phyloP scores from a whole-genome alignment of 2,797 vertebrate species.

The Galaxias olidus region DNA sequence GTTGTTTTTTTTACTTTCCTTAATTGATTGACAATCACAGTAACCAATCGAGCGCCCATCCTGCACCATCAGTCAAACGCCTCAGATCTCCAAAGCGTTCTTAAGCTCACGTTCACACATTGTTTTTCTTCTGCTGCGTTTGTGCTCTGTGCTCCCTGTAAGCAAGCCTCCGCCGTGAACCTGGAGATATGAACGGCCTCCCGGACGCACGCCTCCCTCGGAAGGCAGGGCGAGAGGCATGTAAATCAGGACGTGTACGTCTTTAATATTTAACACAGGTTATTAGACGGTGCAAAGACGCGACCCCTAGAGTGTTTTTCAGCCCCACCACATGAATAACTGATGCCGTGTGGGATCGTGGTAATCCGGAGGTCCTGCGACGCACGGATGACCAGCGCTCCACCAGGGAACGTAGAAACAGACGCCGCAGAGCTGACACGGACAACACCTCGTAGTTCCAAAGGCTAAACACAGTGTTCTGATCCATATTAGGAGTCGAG shows the following conservation, averaged over 20 bases:
- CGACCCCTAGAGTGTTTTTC: conserved; percentile 76
- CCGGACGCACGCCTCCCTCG: conserved; percentile 58
- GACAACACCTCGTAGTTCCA: too few relatives aligned
- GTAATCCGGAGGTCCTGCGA: conserved; percentile 71
- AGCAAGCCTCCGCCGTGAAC: too few relatives aligned
- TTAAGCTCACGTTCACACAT: too few relatives aligned
- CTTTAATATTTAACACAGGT: conserved; percentile 86
- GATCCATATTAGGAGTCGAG: too few relatives aligned
- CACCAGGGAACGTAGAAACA: conserved; percentile 23
- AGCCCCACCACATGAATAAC: conserved; percentile 81
- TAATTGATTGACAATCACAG: conserved; percentile 38
- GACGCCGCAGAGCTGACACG: too few relatives aligned
- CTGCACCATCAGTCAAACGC: too few relatives aligned
- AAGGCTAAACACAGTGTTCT: too few relatives aligned
- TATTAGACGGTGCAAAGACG: conserved; percentile 82
- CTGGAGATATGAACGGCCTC: background rate
- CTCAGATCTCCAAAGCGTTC: too few relatives aligned
- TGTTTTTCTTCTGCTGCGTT: too few relatives aligned
- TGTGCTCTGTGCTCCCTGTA: too few relatives aligned
- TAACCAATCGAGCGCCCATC: too few relatives aligned
- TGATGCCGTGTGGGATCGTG: conserved; percentile 81
- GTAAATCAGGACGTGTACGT: conserved; percentile 80
- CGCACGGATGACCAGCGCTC: conserved; percentile 73
- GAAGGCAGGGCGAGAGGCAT: conserved; percentile 75
- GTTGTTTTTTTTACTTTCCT: conserved; percentile 21